Evolutionary conservation across 1,140 invertebrate species (phyloP), one percentile per base, ranked within the genome.

Genomic region (Drosophila eugracilis): DNA sequence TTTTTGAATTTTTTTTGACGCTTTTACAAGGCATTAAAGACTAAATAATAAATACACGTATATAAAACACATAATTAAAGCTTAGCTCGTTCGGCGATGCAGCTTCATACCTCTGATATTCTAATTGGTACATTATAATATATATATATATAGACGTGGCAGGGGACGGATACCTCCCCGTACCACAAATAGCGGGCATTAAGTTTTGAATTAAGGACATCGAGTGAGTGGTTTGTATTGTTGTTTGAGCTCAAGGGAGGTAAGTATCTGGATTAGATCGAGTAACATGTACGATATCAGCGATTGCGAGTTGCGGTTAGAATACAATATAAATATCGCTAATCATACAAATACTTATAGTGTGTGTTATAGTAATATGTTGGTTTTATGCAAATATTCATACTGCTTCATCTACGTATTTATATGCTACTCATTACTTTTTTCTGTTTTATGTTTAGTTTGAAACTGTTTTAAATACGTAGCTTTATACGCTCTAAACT

Each of bases 21-120:
- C 36, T 49, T 62, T 47, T 17, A 69, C 19, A 50, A 49, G 55
- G 55, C 42, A 45, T 60, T 84, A 86, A 67, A 85, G 72, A 85
- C 83, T 83, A 88, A 88, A 88, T 86, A 86, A 88, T 88, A 88
- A 88, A 88, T 88, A 75, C 44, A 53, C 70, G 67, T 85, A 69
- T 58, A 73, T 39, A 66, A 75, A 42, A 66, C 52, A 79, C 72
- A 67, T 71, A 75, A 81, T 81, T 86, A 86, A 86, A 88, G 81
- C 81, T 86, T 81, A 86, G 60, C 37, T 42, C 26, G 15, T 21
- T 24, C 37, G 14, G 36, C 14, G 22, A 28, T 47, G 22, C 44
- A 12, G 14, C 12, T 41, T 6, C 34, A 1, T 42, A 77, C 48
- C 57, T 71, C 49, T 37, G 59, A 74, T 58, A 54, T 34, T 54